Conservation (phyloP, 2,888 invertebrate species). For the Tiliacea aurago region DNA sequence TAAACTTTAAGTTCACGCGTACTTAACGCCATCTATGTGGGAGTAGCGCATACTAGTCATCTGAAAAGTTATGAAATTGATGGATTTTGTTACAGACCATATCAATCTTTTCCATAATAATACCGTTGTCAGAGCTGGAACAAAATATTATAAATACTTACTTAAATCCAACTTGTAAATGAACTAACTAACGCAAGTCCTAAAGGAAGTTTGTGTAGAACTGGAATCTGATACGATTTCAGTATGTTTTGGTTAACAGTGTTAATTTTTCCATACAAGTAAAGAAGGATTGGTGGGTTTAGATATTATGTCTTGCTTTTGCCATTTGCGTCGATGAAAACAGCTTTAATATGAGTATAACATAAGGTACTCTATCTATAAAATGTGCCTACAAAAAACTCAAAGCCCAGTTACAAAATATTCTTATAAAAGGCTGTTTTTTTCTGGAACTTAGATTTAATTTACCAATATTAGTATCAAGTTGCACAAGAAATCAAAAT, state of each 20-base stretch:
- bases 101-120: background rate
- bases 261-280: background rate
- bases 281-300: background rate
- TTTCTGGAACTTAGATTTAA: background rate
- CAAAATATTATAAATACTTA: background rate
- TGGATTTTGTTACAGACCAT: too few species aligned
- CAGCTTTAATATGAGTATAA: background rate
- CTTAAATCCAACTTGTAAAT: background rate
- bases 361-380: too few species aligned
- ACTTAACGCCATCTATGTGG: conserved; percentile 62
- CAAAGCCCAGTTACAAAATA: background rate
- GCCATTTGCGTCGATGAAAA: background rate
- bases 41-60: conserved; percentile 51
- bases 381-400: background rate
- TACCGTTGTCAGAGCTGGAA: background rate
- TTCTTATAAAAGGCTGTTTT: background rate
- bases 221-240: background rate
- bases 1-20: background rate
- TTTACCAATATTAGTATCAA: background rate
- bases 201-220: background rate
- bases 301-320: background rate
- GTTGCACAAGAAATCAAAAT: too few species aligned
- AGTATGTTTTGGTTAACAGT: background rate
- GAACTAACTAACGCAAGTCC: background rate
- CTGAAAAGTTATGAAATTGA: background rate